phyloP scores from a whole-genome alignment of 2,888 invertebrate genomes.

The Malthinus seriepunctatus region DNA sequence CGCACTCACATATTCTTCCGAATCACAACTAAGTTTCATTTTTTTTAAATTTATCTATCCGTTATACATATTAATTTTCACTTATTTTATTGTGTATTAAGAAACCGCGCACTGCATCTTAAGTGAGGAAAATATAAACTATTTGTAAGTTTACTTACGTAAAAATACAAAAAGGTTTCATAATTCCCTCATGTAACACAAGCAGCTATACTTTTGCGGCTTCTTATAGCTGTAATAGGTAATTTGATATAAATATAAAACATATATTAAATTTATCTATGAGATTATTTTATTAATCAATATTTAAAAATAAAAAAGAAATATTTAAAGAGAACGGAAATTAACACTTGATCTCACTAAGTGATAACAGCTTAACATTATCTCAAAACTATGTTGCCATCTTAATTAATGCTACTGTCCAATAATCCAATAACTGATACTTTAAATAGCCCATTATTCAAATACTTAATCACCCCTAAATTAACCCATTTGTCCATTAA shows the following conservation, averaged over 20 bases:
- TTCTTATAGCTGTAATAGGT: constrained; percentile 22
- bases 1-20: constrained; percentile 2
- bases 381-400: not conserved
- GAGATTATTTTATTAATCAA: not conserved
- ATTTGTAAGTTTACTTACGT: constrained; percentile 6
- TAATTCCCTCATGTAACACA: constrained; percentile 18
- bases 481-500: not conserved
- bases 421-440: too few species aligned
- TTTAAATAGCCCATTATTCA: not conserved
- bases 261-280: not conserved
- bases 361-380: not conserved
- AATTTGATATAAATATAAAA: constrained; percentile 11
- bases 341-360: not conserved
- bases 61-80: too few species aligned
- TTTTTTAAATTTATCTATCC: not conserved
- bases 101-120: too few species aligned
- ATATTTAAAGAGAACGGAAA: not conserved
- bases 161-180: constrained; percentile 22
- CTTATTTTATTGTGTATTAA: too few species aligned
- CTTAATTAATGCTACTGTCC: not conserved
- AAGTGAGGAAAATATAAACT: constrained; percentile 1
- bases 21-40: constrained; percentile 18
- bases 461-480: not conserved
- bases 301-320: not conserved
- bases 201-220: constrained; percentile 23